phyloP scores from a whole-genome alignment of 2,797 vertebrate species.

The Notolepis coatsorum region DNA sequence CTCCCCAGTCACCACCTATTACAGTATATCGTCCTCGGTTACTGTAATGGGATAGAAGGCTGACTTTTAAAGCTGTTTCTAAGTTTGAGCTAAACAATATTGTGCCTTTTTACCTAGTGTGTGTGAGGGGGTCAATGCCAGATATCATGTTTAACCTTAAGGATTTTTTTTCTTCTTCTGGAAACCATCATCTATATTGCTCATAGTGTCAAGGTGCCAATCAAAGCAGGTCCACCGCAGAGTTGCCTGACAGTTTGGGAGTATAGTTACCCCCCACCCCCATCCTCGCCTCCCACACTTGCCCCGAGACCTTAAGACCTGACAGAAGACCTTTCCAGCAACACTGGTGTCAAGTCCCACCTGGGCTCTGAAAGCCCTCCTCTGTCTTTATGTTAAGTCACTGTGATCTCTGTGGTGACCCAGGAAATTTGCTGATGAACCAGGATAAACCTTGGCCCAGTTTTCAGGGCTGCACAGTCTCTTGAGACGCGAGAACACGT shows the following conservation, averaged over 20 bases:
- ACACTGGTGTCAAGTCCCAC: slow-evolving; percentile 52
- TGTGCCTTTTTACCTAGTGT: background rate
- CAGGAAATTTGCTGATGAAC: slow-evolving; percentile 71
- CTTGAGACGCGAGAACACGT: slow-evolving; percentile 62
- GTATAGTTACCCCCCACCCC: slow-evolving; percentile 10
- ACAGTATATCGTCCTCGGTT: background rate
- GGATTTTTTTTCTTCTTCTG: slow-evolving; percentile 19
- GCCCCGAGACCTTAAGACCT: slow-evolving; percentile 35
- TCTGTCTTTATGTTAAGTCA: slow-evolving; percentile 59
- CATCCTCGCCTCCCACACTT: slow-evolving; percentile 18
- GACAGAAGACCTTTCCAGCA: slow-evolving; percentile 41
- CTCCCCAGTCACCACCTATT: background rate
- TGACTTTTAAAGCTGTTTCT: background rate
- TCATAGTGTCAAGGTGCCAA: slow-evolving; percentile 28
- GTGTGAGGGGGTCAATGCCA: slow-evolving; percentile 2
- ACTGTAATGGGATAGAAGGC: background rate
- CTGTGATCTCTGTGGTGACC: slow-evolving; percentile 66
- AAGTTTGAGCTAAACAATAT: slow-evolving; percentile 5
- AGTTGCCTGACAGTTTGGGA: slow-evolving; percentile 39
- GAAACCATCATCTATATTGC: slow-evolving; percentile 6
- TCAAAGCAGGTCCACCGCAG: slow-evolving; percentile 11
- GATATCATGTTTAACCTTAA: slow-evolving; percentile 12
- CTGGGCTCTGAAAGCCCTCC: slow-evolving; percentile 56
- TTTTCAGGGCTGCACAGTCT: slow-evolving; percentile 66
- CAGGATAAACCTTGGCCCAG: slow-evolving; percentile 74